Conservation (phyloP, 2,797 vertebrate genomes). For the Tenualosa ilisha region DNA sequence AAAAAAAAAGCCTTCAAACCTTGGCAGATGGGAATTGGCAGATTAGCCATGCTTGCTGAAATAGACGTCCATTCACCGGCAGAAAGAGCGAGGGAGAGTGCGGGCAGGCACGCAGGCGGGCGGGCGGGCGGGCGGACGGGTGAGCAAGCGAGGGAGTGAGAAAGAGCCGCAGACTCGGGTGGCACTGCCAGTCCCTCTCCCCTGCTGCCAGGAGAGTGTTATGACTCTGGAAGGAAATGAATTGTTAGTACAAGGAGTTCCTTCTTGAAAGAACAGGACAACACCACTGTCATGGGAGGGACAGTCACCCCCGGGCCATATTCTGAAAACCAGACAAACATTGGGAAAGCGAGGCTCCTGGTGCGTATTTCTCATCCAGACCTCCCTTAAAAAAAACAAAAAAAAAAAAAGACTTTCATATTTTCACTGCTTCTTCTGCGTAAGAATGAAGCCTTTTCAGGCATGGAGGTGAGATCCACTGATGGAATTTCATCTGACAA, state of each 20-base stretch:
- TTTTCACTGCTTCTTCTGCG: slow-evolving; percentile 53
- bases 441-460: slow-evolving; percentile 67
- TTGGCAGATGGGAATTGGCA: slow-evolving; percentile 59
- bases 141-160: background rate
- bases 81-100: background rate
- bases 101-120: background rate
- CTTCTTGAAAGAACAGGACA: slow-evolving; percentile 68
- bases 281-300: slow-evolving; percentile 68
- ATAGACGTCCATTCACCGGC: slow-evolving; percentile 66
- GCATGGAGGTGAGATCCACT: slow-evolving; percentile 58
- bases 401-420: slow-evolving; percentile 60
- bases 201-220: slow-evolving; percentile 69
- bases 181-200: slow-evolving; percentile 65
- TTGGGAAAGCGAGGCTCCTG: slow-evolving; percentile 62
- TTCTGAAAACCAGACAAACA: slow-evolving; percentile 73
- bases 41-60: slow-evolving; percentile 54
- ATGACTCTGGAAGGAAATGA: slow-evolving; percentile 72
- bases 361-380: slow-evolving; percentile 72
- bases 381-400: slow-evolving; percentile 61
- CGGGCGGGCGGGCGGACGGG: slow-evolving; percentile 42
- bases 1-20: slow-evolving; percentile 33
- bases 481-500: slow-evolving; percentile 70
- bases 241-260: slow-evolving; percentile 73
- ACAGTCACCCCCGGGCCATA: slow-evolving; percentile 64
- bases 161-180: slow-evolving; percentile 56